Evolutionary conservation across 2,113 vertebrate genomes (phyloP).

Genomic region (Oreocharis arfaki): DNA sequence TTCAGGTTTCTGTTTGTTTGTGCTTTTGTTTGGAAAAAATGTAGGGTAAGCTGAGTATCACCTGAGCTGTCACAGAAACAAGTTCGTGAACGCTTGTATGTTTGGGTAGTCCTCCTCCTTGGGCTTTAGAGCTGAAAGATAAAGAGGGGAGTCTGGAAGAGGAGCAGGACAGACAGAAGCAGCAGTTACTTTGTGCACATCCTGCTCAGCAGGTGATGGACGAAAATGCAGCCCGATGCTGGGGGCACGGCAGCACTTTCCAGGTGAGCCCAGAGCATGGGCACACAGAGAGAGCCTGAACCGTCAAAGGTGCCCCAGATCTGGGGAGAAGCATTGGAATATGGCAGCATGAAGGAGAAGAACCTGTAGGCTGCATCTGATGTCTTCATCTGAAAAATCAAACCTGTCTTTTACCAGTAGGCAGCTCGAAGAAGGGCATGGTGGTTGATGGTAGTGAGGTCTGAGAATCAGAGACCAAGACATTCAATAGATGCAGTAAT

Average conservation of each 20-base stretch:
- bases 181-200: background rate
- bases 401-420: background rate
- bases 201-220: background rate
- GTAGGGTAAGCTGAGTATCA: background rate
- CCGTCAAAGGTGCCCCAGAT: fast-evolving
- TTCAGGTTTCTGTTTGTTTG: background rate
- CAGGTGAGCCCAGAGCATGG: fast-evolving
- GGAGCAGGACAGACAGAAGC: background rate
- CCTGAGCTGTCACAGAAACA: background rate
- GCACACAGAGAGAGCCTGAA: background rate
- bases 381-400: background rate
- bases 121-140: background rate
- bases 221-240: fast-evolving
- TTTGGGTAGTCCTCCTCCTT: background rate
- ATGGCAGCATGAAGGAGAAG: background rate
- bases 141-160: background rate
- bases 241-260: fast-evolving
- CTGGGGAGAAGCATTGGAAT: background rate
- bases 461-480: background rate
- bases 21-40: background rate
- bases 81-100: background rate
- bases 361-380: background rate
- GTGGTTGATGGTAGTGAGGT: background rate
- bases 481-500: background rate
- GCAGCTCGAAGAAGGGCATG: background rate